phyloP scores from a whole-genome alignment of 1,140 invertebrate species.

The Drosophila repleta region DNA sequence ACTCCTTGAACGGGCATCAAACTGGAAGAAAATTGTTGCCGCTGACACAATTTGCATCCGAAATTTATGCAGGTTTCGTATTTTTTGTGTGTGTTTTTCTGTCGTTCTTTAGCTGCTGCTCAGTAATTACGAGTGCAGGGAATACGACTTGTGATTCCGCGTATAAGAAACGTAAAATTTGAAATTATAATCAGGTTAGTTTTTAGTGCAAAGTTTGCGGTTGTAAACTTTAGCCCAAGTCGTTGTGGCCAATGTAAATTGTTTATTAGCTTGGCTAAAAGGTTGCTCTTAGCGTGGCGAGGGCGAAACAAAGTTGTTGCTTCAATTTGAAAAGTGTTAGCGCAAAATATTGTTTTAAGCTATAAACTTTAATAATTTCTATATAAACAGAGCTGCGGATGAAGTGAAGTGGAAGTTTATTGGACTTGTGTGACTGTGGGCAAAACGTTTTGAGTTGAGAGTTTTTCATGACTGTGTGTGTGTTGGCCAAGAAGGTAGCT shows the following conservation, averaged over 20 bases:
- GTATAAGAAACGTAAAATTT: slow-evolving; percentile 60
- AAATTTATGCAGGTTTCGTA: slow-evolving; percentile 58
- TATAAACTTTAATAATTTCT: slow-evolving; percentile 12
- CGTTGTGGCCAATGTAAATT: slow-evolving; percentile 49
- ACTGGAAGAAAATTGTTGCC: slow-evolving; percentile 1
- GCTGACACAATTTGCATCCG: slow-evolving; percentile 58
- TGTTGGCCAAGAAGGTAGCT: too few relatives aligned
- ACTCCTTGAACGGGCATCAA: neutral
- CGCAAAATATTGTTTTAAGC: slow-evolving; percentile 5
- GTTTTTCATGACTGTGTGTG: too few relatives aligned
- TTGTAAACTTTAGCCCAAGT: slow-evolving; percentile 45
- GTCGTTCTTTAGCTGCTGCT: slow-evolving; percentile 6
- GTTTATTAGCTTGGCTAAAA: slow-evolving; percentile 55
- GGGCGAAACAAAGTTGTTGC: slow-evolving; percentile 8
- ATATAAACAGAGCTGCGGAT: slow-evolving; percentile 4
- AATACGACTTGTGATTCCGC: slow-evolving; percentile 46
- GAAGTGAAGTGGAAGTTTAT: neutral
- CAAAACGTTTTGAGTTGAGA: too few relatives aligned
- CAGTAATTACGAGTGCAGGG: slow-evolving; percentile 58
- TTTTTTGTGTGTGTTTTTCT: slow-evolving; percentile 20
- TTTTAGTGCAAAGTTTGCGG: slow-evolving; percentile 39
- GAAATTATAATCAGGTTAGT: slow-evolving; percentile 67
- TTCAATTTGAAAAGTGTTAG: neutral
- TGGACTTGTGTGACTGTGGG: too few relatives aligned
- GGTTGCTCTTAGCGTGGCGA: neutral